phyloP scores from a whole-genome alignment of 1,140 invertebrate species.

The Heliconius eleuchia region DNA sequence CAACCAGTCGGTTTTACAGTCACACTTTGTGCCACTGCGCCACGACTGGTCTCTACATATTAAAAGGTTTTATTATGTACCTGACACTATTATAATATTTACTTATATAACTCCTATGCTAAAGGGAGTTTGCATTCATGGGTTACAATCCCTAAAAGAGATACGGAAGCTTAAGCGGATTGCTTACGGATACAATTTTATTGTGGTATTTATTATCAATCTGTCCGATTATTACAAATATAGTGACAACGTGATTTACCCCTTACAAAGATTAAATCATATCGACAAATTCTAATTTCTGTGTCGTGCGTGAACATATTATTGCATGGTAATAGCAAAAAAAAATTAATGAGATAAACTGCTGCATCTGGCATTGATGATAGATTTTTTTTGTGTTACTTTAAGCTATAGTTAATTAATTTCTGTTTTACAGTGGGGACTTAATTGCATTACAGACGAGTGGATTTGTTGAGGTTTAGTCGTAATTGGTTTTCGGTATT shows the following conservation, averaged over 20 bases:
- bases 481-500: slow-evolving; percentile 54
- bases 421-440: slow-evolving; percentile 48
- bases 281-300: slow-evolving; percentile 69
- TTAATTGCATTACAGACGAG: slow-evolving; percentile 60
- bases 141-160: not conserved
- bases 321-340: slow-evolving; percentile 71
- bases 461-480: slow-evolving; percentile 57
- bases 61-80: no score
- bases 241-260: slow-evolving; percentile 66
- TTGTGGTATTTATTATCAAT: slow-evolving; percentile 64
- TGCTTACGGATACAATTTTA: slow-evolving; percentile 54
- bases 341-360: slow-evolving; percentile 64
- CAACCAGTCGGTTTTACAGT: no score
- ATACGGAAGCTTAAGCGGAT: not conserved
- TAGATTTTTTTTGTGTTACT: slow-evolving; percentile 61
- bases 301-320: slow-evolving; percentile 75
- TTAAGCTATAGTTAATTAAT: slow-evolving; percentile 70
- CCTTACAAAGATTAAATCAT: slow-evolving; percentile 48
- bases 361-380: slow-evolving; percentile 63
- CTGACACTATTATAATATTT: no score
- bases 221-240: slow-evolving; percentile 59
- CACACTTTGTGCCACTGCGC: no score
- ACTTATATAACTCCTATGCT: no score
- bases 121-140: no score
- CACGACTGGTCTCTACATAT: no score